These are phyloP conservation scores for Dynastes tityus DNA, from an alignment of 2,888 invertebrate genomes.

Conservation along the genomic window DNA sequence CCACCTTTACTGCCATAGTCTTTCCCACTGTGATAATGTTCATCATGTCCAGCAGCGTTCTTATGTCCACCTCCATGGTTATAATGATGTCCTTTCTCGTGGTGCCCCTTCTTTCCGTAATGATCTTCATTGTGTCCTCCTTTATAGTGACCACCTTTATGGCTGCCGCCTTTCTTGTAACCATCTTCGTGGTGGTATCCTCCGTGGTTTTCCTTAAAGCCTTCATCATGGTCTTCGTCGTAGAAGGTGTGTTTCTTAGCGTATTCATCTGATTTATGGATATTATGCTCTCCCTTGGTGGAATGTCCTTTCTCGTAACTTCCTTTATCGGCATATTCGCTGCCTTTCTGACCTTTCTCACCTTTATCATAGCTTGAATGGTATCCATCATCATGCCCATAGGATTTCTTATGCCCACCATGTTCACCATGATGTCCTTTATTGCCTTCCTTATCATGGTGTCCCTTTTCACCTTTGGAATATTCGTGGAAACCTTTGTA, in stretches of 20 bases:
- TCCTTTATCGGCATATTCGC: constrained; percentile 80
- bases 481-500: constrained; percentile 79
- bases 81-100: constrained; percentile 86
- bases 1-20: constrained; percentile 87
- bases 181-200: constrained; percentile 85
- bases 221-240: constrained; percentile 88
- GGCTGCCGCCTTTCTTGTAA: constrained; percentile 79
- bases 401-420: constrained; percentile 75
- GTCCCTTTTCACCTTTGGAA: constrained; percentile 77
- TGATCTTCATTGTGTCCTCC: constrained; percentile 84
- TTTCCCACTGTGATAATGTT: constrained; percentile 82
- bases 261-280: constrained; percentile 88
- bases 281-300: constrained; percentile 88
- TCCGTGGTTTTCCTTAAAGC: constrained; percentile 87
- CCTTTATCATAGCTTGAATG: constrained; percentile 78
- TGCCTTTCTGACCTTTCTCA: constrained; percentile 78
- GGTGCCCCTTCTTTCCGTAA: constrained; percentile 85
- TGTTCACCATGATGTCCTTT: constrained; percentile 77
- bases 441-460: constrained; percentile 80
- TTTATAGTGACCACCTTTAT: constrained; percentile 86
- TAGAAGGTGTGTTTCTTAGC: constrained; percentile 91
- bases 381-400: constrained; percentile 77
- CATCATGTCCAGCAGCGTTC: constrained; percentile 83
- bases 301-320: constrained; percentile 88
- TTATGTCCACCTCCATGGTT: constrained; percentile 87